Percentiles rank a stretch among this genome's conserved stretches.
These are phyloP conservation scores for Clarias fuscus DNA, from an alignment of 2,797 vertebrate genomes.

Conservation along the genomic window DNA sequence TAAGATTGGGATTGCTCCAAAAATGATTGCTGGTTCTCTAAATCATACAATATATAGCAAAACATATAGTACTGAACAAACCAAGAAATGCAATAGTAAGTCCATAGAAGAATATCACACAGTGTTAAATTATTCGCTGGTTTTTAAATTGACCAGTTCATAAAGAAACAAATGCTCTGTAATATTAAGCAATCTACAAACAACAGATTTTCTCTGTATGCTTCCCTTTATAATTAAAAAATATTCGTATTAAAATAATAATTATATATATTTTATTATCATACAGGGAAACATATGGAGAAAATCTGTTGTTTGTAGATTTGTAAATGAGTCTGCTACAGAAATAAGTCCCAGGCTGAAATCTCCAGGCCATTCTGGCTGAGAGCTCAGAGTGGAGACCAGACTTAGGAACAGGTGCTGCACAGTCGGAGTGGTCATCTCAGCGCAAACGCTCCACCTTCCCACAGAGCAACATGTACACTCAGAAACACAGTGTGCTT, in stretches of 20 bases:
- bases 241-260: not conserved
- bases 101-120: not conserved
- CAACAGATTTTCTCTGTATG: too few species aligned
- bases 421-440: conserved; percentile 50
- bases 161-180: not conserved
- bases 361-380: conserved; percentile 38
- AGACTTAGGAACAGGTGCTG: conserved; percentile 51
- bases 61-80: not conserved
- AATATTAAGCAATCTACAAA: not conserved
- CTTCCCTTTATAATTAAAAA: too few species aligned
- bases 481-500: conserved; percentile 37
- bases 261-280: not conserved
- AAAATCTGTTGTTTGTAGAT: conserved; percentile 21
- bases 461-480: conserved; percentile 47
- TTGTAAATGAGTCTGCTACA: conserved; percentile 20
- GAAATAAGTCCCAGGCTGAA: conserved; percentile 21
- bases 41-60: not conserved
- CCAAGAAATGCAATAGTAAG: not conserved
- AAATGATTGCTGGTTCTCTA: not conserved
- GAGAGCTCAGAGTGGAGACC: conserved; percentile 36
- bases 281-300: conserved; percentile 14
- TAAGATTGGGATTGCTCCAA: not conserved
- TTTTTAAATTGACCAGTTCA: not conserved
- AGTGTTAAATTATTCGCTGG: not conserved
- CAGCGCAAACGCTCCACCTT: conserved; percentile 42